Evolutionary conservation across 30 jellyfish, hydroid and myxozoan genomes (phyloP), one percentile per base, ranked within the genome.

Genomic region (Aurelia sp.): DNA sequence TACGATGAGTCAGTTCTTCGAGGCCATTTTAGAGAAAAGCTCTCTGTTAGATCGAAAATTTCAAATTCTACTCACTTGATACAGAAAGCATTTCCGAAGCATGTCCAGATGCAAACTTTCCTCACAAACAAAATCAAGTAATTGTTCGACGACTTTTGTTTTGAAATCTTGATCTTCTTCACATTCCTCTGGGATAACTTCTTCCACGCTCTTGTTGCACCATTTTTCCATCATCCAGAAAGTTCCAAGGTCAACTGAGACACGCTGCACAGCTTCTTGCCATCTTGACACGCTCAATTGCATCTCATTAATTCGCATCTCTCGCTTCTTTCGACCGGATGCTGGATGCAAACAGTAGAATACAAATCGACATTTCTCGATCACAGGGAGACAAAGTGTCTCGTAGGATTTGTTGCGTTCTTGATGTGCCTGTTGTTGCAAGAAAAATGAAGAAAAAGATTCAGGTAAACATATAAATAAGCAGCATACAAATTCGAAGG

Each of bases 311-410:
- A 86, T 31, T 11, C 50, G 61, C 10, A 58, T 62, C 53, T 74
- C 85, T 10, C 87, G 87, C 68, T 74, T 62, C 44, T 13, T 55
- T 22, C 74, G 19, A 15, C 85, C 79, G 6, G 82, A 76, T 10
- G 97, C 91, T 30, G 98, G 90, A 50, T 86, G 89, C 13, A 92
- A 78, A 57, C 98, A 85, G 44, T 69, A 63, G 76, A 53, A 87
- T n/a, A 92, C 88, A 63, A 92, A 92, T 30, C 84, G 87, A 74
- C 98, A 79, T 47, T 85, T 84, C 52, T 77, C 91, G 17, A 86
- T 62, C 20, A 87, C 89, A 15, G 97, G 97, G 21, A 44, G 51
- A 77, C 98, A 92, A 22, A 92, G 48, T 13, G 57, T 72, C 52
- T 82, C 92, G 77, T 92, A 92, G 15, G 94, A 35, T 59, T 80